These are phyloP conservation scores for Micropoecilia bifurca DNA, from an alignment of 2,797 vertebrate species.

Conservation along the genomic window DNA sequence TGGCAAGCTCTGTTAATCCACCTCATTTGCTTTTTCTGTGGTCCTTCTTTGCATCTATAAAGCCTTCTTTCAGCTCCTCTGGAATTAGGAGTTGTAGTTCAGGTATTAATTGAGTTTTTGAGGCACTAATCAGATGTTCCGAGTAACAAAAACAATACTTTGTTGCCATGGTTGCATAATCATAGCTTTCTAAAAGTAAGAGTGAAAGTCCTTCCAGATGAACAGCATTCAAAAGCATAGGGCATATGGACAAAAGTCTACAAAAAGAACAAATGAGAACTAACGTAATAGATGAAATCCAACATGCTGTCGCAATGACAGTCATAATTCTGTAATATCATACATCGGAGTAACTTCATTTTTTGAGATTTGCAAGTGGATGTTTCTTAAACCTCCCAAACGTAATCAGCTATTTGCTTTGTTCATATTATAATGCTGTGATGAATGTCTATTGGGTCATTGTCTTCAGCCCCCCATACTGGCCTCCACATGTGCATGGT, in stretches of 20 bases:
- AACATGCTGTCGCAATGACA: neutral
- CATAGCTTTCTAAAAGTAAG: neutral
- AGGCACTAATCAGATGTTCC: neutral
- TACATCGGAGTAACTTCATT: neutral
- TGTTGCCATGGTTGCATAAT: neutral
- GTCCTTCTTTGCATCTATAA: too few relatives aligned
- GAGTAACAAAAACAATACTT: neutral
- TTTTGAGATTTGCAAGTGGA: neutral
- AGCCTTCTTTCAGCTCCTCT: neutral
- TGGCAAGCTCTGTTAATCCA: neutral
- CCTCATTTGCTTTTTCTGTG: neutral
- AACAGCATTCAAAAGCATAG: neutral
- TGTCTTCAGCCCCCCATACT: neutral
- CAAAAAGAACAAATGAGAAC: neutral
- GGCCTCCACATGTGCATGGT: slow-evolving; percentile 21
- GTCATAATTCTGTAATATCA: neutral
- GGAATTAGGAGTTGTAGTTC: neutral
- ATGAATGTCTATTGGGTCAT: slow-evolving; percentile 15
- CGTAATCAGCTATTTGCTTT: neutral
- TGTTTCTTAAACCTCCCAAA: neutral
- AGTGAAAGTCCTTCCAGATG: neutral
- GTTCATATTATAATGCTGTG: too few relatives aligned
- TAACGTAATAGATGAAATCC: neutral
- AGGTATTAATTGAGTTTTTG: neutral
- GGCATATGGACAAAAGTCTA: neutral